phyloP scores from a whole-genome alignment of 2,797 vertebrate species.

The Ceryle rudis region DNA sequence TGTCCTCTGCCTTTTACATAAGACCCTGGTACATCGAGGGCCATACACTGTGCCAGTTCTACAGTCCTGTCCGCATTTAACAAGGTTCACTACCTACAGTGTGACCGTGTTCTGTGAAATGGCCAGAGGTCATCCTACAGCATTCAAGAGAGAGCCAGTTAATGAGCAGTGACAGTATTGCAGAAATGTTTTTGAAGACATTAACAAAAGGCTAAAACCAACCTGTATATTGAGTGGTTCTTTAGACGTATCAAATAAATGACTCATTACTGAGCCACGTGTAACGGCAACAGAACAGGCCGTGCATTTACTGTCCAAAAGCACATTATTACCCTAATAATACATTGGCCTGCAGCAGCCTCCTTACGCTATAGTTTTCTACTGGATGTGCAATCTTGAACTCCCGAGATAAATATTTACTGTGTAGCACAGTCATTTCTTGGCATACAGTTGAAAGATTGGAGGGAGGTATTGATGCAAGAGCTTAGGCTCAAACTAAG shows the following conservation, averaged over 20 bases:
- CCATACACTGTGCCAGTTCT: not conserved
- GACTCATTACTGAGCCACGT: not conserved
- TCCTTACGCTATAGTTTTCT: not conserved
- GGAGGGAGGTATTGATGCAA: not conserved
- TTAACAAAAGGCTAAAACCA: not conserved
- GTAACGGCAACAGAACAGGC: not conserved
- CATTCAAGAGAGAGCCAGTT: not conserved
- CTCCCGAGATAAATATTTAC: not conserved
- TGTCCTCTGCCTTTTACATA: not conserved
- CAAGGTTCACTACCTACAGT: not conserved
- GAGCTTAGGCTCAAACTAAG: not conserved
- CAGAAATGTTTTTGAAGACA: not conserved
- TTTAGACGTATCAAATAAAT: not conserved
- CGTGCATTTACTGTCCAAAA: not conserved
- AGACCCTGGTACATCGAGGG: not conserved
- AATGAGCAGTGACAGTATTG: not conserved
- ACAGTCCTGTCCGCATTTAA: not conserved
- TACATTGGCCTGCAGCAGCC: not conserved
- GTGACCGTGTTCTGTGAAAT: not conserved
- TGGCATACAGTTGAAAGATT: not conserved
- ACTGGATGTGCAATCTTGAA: not conserved
- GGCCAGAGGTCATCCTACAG: not conserved
- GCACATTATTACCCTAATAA: not conserved
- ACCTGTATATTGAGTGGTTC: not conserved
- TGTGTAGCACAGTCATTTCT: not conserved